Evolutionary conservation across 2,113 vertebrate species (phyloP).

Genomic region (Lasiurus borealis): DNA sequence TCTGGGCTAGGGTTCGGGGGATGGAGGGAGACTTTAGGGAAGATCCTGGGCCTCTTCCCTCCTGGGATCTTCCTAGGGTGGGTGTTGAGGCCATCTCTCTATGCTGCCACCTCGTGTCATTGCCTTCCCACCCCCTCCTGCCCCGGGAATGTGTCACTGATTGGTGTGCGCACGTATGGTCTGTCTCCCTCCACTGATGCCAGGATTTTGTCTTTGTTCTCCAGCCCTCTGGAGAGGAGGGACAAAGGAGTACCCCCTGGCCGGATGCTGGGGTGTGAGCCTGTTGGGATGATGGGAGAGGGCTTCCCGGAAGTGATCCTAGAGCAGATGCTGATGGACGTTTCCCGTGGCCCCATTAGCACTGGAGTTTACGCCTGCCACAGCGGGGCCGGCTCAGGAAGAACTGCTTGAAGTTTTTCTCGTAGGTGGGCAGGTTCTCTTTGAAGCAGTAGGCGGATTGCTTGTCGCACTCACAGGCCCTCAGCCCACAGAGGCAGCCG

Average conservation of each 20-base stretch:
- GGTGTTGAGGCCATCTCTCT: background rate
- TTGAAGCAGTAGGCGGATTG: constrained; percentile 81
- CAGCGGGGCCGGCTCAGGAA: constrained; percentile 80
- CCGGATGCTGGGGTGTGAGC: background rate
- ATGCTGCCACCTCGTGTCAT: too few relatives aligned
- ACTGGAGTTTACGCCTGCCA: constrained; percentile 43
- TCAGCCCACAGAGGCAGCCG: constrained; percentile 76
- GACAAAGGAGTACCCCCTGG: background rate
- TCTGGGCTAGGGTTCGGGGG: background rate
- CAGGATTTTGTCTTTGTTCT: background rate
- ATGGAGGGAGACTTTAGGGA: background rate
- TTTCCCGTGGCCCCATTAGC: constrained; percentile 27
- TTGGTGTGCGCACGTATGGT: accelerated
- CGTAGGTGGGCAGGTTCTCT: constrained; percentile 77
- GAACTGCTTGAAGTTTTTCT: constrained; percentile 73
- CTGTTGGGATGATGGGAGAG: background rate
- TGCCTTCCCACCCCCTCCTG: background rate
- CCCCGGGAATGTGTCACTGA: accelerated
- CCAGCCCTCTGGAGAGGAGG: background rate
- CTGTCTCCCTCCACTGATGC: background rate
- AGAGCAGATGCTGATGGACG: background rate
- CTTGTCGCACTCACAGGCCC: constrained; percentile 82
- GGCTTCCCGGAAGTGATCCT: background rate
- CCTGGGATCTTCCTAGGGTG: background rate
- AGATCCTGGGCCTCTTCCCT: background rate